phyloP scores from a whole-genome alignment of 2,888 invertebrate genomes.

The Platynereis dumerilii region DNA sequence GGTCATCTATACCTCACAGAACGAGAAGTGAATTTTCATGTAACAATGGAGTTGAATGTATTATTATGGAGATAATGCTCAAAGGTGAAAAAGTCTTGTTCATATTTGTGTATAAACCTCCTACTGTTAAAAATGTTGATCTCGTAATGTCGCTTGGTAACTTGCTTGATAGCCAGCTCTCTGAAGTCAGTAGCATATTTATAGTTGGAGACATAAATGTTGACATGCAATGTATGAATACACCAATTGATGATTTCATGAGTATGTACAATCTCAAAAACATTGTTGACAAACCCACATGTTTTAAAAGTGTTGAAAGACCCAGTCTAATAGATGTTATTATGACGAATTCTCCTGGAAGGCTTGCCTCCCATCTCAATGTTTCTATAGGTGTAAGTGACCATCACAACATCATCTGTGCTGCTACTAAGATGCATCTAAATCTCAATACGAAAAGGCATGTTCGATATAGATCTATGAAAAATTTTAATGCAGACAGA shows the following conservation, averaged over 20 bases:
- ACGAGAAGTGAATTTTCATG: background rate
- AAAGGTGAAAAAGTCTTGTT: background rate
- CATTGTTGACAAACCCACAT: background rate
- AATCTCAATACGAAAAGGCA: background rate
- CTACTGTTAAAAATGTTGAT: background rate
- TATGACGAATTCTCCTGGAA: background rate
- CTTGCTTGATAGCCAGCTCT: background rate
- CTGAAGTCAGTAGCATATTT: background rate
- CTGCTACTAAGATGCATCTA: background rate
- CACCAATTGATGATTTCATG: background rate
- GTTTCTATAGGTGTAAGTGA: background rate
- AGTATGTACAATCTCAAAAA: background rate
- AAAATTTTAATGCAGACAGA: background rate
- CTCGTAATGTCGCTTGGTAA: background rate
- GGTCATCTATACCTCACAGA: background rate
- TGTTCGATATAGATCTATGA: background rate
- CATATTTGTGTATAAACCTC: background rate
- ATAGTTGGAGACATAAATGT: background rate
- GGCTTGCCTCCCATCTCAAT: slow-evolving; percentile 5
- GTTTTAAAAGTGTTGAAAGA: background rate
- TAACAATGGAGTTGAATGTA: background rate
- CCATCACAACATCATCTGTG: background rate
- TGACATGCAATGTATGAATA: background rate
- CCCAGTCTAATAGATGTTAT: background rate
- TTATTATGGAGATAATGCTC: background rate